A percentile compares a stretch with the other conserved stretches of the same genome.
phyloP scores from a whole-genome alignment of 2,888 invertebrate species.

The Macropis europaea region DNA sequence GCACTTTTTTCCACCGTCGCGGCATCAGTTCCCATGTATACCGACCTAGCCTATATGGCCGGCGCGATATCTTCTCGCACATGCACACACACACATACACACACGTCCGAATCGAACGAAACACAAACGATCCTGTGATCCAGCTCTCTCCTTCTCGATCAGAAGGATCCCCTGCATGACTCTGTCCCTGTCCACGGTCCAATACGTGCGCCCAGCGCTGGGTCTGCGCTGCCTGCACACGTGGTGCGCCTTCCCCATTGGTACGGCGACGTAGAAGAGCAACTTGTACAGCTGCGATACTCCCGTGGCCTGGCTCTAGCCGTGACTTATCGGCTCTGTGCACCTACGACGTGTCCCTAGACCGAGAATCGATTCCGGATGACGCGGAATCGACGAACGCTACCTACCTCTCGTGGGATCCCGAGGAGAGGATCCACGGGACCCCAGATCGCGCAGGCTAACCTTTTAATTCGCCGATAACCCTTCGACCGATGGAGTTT shows the following conservation, averaged over 20 bases:
- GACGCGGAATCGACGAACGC: constrained; percentile 53
- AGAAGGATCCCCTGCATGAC: constrained; percentile 12
- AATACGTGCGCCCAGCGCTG: constrained; percentile 1
- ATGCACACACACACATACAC: constrained; percentile 45
- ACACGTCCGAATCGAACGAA: constrained; percentile 2
- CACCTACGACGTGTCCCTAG: constrained; percentile 61
- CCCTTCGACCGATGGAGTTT: neutral
- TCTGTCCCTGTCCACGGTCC: too few species aligned
- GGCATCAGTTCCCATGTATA: constrained; percentile 77
- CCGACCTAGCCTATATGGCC: constrained; percentile 76
- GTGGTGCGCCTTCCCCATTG: constrained; percentile 14
- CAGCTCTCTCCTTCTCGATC: constrained; percentile 35
- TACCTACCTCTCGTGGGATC: constrained; percentile 47
- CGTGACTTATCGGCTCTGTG: constrained; percentile 75
- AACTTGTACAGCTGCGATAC: constrained; percentile 64
- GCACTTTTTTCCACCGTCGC: constrained; percentile 62
- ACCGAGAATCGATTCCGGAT: constrained; percentile 55
- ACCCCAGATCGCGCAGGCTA: constrained; percentile 17
- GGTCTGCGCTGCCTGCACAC: neutral
- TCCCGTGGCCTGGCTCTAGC: constrained; percentile 56
- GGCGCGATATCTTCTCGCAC: constrained; percentile 65
- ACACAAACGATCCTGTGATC: constrained; percentile 34
- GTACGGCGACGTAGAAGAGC: constrained; percentile 53
- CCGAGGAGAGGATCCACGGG: neutral
- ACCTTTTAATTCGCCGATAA: constrained; percentile 27